phyloP scores from a whole-genome alignment of 2,113 vertebrate genomes.

The Neodontobutis hainanensis region DNA sequence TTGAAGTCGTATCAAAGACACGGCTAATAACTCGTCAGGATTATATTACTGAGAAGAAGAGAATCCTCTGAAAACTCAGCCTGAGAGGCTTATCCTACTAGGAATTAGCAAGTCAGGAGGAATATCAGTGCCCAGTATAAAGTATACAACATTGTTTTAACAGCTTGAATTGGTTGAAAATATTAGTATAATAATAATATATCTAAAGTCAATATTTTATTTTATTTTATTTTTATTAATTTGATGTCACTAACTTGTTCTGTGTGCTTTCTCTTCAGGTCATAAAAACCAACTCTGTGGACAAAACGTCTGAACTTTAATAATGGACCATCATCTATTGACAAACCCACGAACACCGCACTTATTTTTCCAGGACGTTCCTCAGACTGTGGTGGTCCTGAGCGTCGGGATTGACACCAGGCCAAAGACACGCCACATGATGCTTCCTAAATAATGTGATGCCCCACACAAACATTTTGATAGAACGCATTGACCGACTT shows the following conservation, averaged over 20 bases:
- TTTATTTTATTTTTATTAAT: no score
- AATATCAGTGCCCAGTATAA: background rate
- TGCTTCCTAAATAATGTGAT: constrained; percentile 39
- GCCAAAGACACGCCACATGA: constrained; percentile 1
- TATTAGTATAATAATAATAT: background rate
- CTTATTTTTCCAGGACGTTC: background rate
- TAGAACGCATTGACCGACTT: background rate
- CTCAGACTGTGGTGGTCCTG: background rate
- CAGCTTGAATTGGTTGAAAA: background rate
- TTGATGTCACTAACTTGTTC: background rate
- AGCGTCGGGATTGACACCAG: background rate
- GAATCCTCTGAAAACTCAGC: constrained; percentile 2
- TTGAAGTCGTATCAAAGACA: background rate
- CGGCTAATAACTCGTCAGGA: constrained; percentile 9
- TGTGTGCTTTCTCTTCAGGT: background rate
- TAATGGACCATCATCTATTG: background rate
- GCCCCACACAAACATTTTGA: constrained; percentile 11
- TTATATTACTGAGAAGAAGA: constrained; percentile 3
- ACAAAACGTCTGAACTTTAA: background rate
- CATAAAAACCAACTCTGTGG: background rate
- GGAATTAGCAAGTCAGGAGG: background rate
- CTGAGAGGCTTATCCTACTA: background rate
- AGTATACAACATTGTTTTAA: background rate
- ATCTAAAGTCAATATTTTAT: background rate
- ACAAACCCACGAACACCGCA: background rate